Percentiles rank a stretch among this genome's conserved stretches.
These are phyloP conservation scores for Dimorphilus gyrociliatus DNA, from an alignment of 2,888 invertebrate genomes.

Conservation along the genomic window DNA sequence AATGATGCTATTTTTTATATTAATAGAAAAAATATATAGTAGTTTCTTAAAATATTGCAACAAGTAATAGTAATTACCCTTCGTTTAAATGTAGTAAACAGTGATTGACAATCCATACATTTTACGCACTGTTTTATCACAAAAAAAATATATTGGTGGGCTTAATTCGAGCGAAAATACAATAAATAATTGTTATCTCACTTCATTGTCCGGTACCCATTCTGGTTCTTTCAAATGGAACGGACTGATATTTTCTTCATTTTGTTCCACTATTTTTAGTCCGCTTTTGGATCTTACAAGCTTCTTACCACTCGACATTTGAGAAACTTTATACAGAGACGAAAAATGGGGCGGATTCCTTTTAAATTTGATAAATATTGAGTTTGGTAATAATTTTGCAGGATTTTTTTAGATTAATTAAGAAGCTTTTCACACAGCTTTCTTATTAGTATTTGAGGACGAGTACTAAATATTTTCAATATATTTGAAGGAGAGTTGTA, in stretches of 20 bases:
- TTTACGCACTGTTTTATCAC: constrained; percentile 25
- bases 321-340: too few relatives aligned
- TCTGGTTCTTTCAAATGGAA: constrained; percentile 39
- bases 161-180: background rate
- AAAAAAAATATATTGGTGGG: constrained; percentile 3
- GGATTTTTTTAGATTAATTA: too few relatives aligned
- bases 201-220: constrained; percentile 41
- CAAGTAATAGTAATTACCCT: constrained; percentile 25
- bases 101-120: constrained; percentile 36
- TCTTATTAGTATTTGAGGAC: too few relatives aligned
- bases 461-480: too few relatives aligned
- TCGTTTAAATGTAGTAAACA: constrained; percentile 39
- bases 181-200: constrained; percentile 11
- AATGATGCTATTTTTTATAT: constrained; percentile 37
- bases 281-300: constrained; percentile 41
- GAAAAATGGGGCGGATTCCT: too few relatives aligned
- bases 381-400: too few relatives aligned
- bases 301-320: constrained; percentile 22
- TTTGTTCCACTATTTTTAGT: constrained; percentile 35
- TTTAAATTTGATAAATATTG: too few relatives aligned
- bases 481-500: too few relatives aligned
- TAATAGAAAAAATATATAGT: background rate
- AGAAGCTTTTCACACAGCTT: too few relatives aligned
- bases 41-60: background rate
- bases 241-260: constrained; percentile 36